Evolutionary conservation across 2,113 vertebrate genomes (phyloP).

Genomic region (Ptychochromis oligacanthus): DNA sequence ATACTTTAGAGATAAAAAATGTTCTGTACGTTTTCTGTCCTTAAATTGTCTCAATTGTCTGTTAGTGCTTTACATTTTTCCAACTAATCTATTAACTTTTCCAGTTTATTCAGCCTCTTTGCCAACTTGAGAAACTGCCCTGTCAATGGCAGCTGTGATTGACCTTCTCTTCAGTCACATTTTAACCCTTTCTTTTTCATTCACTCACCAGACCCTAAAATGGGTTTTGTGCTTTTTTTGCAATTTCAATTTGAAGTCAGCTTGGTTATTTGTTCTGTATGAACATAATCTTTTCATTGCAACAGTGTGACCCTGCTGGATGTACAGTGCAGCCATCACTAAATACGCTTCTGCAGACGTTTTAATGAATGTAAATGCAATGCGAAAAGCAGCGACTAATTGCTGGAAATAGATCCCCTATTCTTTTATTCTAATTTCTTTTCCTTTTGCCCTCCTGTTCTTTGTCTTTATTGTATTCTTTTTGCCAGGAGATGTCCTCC

Average conservation of each 20-base stretch:
- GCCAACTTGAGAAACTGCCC: conserved; percentile 38
- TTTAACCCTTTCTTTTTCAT: conserved; percentile 29
- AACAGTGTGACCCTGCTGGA: background rate
- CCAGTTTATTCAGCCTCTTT: background rate
- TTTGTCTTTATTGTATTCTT: conserved; percentile 40
- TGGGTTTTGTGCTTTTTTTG: background rate
- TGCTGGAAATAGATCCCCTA: background rate
- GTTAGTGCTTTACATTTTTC: background rate
- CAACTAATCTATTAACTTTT: background rate
- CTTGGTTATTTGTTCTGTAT: background rate
- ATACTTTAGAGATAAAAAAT: background rate
- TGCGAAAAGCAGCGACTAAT: background rate
- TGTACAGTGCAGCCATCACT: background rate
- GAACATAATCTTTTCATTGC: background rate
- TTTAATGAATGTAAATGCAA: conserved; percentile 8
- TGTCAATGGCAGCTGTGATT: conserved; percentile 26
- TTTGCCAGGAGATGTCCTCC: conserved; percentile 48
- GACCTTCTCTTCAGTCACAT: conserved; percentile 16
- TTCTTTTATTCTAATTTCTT: conserved; percentile 18
- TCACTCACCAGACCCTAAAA: background rate
- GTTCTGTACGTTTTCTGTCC: background rate
- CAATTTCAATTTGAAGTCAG: background rate
- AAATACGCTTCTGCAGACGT: background rate
- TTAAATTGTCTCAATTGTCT: background rate
- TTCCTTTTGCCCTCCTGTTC: background rate